Evolutionary conservation across 2,113 vertebrate species (phyloP).

Genomic region (human (Homo sapiens)): GRCh38 chr3:88731501-88732000

Average conservation of each 20-base stretch:
- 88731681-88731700: neutral
- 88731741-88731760: neutral
- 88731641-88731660: neutral
- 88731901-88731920: neutral
- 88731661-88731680: neutral
- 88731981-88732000: neutral
- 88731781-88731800: neutral
- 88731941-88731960: neutral
- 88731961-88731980: neutral
- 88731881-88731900: neutral
- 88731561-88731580: neutral
- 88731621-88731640: neutral
- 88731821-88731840: neutral
- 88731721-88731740: slow-evolving; percentile 15
- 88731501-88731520: neutral
- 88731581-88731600: neutral
- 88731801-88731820: neutral
- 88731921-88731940: neutral
- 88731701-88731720: neutral
- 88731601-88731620: neutral
- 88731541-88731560: neutral
- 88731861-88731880: neutral
- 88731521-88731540: neutral
- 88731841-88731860: neutral
- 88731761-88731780: neutral